A percentile compares a stretch with the other conserved stretches of the same genome.
Evolutionary conservation across 2,888 invertebrate genomes (phyloP).

Genomic region (Meloe dianella): DNA sequence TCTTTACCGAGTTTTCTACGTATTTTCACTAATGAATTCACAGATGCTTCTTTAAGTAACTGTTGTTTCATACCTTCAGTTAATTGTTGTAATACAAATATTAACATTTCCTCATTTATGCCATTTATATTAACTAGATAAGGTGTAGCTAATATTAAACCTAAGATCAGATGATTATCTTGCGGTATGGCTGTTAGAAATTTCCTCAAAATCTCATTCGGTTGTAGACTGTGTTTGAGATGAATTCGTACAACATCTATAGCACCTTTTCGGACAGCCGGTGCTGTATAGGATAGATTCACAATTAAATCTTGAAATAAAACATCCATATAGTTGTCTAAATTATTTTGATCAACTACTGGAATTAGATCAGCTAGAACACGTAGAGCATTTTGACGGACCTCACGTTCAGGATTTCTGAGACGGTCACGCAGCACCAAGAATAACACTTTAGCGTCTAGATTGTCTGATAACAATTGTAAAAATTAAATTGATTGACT

Average conservation of each 20-base stretch:
- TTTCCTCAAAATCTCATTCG: slow-evolving; percentile 71
- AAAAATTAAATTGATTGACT: not conserved
- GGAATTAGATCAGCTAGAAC: slow-evolving; percentile 81
- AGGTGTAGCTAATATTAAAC: slow-evolving; percentile 57
- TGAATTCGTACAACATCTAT: slow-evolving; percentile 78
- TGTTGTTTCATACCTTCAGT: slow-evolving; percentile 25
- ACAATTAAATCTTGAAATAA: slow-evolving; percentile 73
- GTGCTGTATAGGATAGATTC: slow-evolving; percentile 80
- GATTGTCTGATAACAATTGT: slow-evolving; percentile 55
- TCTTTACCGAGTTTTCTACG: slow-evolving; percentile 71
- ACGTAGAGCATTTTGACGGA: slow-evolving; percentile 79
- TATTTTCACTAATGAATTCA: slow-evolving; percentile 74
- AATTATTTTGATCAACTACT: slow-evolving; percentile 67
- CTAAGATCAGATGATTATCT: slow-evolving; percentile 56
- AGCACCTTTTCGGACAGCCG: slow-evolving; percentile 81
- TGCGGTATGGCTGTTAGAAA: slow-evolving; percentile 72
- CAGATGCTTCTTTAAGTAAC: slow-evolving; percentile 66
- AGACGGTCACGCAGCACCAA: slow-evolving; percentile 75
- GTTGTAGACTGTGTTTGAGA: slow-evolving; percentile 70
- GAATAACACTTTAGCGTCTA: slow-evolving; percentile 71
- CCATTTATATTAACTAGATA: slow-evolving; percentile 54
- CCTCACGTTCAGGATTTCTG: slow-evolving; percentile 82
- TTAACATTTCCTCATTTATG: slow-evolving; percentile 37
- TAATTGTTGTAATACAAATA: slow-evolving; percentile 26
- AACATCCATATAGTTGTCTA: slow-evolving; percentile 71